Percentiles rank a stretch among this genome's conserved stretches.
These are phyloP conservation scores for Graptemys geographica DNA, from an alignment of 2,797 vertebrate species.

Conservation along the genomic window DNA sequence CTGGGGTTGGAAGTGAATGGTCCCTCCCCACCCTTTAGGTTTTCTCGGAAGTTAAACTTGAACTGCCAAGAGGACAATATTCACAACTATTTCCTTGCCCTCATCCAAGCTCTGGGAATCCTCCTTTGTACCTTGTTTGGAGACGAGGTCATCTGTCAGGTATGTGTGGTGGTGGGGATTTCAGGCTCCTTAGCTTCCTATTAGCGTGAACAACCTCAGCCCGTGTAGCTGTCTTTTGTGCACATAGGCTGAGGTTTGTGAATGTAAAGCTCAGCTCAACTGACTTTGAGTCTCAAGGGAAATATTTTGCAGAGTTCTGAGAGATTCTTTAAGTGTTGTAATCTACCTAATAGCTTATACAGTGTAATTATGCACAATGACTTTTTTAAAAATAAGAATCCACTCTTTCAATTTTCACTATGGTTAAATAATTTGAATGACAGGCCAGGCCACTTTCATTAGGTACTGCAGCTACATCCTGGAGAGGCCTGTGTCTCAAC, in stretches of 20 bases:
- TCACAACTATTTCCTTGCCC: not conserved
- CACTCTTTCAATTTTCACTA: not conserved
- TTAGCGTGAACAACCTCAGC: not conserved
- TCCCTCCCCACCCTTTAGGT: not conserved
- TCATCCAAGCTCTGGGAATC: not conserved
- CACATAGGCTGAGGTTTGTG: not conserved
- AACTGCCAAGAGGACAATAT: not conserved
- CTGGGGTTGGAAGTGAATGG: conserved; percentile 3
- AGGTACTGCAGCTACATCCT: not conserved
- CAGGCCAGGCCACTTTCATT: not conserved
- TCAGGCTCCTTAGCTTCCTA: not conserved
- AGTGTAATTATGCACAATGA: not conserved
- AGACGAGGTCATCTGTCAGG: not conserved
- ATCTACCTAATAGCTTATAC: not conserved
- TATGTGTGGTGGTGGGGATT: not conserved
- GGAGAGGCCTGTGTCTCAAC: not conserved
- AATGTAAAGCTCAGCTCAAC: not conserved
- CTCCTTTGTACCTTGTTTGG: not conserved
- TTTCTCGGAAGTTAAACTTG: not conserved
- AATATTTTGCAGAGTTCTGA: not conserved
- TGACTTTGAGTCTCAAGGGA: not conserved
- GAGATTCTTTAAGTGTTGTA: not conserved
- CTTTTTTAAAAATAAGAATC: not conserved
- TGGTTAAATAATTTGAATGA: not conserved
- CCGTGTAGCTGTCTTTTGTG: not conserved